These are phyloP conservation scores for Rhinoderma darwinii DNA, from an alignment of 2,113 vertebrate species.

Conservation along the genomic window DNA sequence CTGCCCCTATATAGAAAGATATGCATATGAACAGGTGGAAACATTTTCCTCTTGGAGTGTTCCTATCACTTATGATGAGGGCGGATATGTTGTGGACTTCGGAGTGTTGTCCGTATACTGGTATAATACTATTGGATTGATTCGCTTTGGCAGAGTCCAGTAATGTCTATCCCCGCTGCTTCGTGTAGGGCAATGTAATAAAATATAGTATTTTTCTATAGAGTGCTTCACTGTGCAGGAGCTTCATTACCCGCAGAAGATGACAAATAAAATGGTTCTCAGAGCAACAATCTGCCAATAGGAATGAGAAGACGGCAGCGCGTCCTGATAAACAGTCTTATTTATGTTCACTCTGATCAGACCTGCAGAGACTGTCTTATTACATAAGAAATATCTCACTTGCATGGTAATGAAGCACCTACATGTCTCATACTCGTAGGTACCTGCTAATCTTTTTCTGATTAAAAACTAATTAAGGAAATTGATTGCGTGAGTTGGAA, in stretches of 20 bases:
- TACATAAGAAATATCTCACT: constrained; percentile 56
- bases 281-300: neutral
- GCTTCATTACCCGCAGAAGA: neutral
- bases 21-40: too few relatives aligned
- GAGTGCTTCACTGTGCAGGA: neutral
- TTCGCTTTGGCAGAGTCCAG: neutral
- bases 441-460: constrained; percentile 58
- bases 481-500: constrained; percentile 58
- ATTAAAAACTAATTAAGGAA: constrained; percentile 61
- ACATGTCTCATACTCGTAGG: constrained; percentile 35
- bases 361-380: constrained; percentile 49
- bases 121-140: too few relatives aligned
- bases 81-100: neutral
- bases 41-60: too few relatives aligned
- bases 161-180: neutral
- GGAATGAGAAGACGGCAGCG: neutral
- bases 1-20: neutral
- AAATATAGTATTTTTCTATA: neutral
- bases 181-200: neutral
- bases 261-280: neutral
- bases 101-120: neutral
- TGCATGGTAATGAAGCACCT: constrained; percentile 56
- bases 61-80: neutral
- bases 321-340: constrained; percentile 39
- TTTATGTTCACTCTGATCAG: constrained; percentile 43